A percentile compares a stretch with the other conserved stretches of the same genome.
phyloP scores from a whole-genome alignment of 2,797 vertebrate species.

The Gouania willdenowi region DNA sequence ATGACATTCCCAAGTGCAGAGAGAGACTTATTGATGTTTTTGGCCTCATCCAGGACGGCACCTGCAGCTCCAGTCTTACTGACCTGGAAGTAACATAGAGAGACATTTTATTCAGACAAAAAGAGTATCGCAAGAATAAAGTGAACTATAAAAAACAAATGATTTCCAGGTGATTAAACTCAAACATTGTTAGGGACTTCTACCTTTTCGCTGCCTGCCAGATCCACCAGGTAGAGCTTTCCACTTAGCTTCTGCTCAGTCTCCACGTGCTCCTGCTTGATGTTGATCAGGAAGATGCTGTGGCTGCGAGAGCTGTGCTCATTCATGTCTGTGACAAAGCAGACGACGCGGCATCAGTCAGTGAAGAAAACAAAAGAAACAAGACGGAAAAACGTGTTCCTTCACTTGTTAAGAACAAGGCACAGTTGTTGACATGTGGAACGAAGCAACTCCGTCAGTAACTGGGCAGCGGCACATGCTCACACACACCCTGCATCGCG shows the following conservation, averaged over 20 bases:
- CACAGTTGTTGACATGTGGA: too few relatives aligned
- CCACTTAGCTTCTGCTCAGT: conserved; percentile 94
- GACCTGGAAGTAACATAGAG: conserved; percentile 74
- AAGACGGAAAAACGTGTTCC: too few relatives aligned
- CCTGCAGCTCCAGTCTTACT: conserved; percentile 98
- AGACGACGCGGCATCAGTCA: background rate
- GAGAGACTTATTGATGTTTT: conserved; percentile 98
- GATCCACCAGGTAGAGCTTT: conserved; percentile 92
- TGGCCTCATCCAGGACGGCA: conserved; percentile 93
- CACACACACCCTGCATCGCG: too few relatives aligned
- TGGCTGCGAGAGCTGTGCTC: conserved; percentile 98
- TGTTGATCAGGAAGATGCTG: conserved; percentile 97
- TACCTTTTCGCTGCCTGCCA: conserved; percentile 95
- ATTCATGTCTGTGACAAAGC: conserved; percentile 82
- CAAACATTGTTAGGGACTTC: background rate
- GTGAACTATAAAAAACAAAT: too few relatives aligned
- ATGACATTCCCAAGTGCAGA: conserved; percentile 97
- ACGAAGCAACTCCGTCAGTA: too few relatives aligned
- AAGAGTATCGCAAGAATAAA: background rate
- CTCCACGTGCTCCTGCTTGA: conserved; percentile 96
- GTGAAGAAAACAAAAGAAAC: background rate
- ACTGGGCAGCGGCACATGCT: too few relatives aligned
- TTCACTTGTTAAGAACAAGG: too few relatives aligned
- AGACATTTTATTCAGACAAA: background rate
- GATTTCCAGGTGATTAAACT: background rate